phyloP scores from a whole-genome alignment of 2,888 invertebrate species.

The Rhagonycha lutea region DNA sequence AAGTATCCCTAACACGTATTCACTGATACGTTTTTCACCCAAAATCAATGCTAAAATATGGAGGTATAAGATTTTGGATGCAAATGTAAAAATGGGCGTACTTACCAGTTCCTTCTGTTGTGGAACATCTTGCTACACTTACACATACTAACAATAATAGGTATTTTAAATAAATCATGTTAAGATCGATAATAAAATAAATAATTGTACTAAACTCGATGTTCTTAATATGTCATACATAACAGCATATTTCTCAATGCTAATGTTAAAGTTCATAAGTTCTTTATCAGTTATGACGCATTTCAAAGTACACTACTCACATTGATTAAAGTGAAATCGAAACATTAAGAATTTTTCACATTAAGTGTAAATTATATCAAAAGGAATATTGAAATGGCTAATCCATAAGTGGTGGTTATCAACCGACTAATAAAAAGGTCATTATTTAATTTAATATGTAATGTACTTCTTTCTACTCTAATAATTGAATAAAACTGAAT shows the following conservation, averaged over 20 bases:
- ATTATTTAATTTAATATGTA: neutral
- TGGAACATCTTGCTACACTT: slow-evolving; percentile 3
- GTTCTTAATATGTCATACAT: neutral
- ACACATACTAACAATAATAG: neutral
- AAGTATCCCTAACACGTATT: slow-evolving; percentile 70
- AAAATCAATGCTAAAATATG: slow-evolving; percentile 44
- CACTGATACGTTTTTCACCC: slow-evolving; percentile 72
- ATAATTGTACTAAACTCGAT: neutral
- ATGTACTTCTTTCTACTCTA: neutral
- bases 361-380: neutral
- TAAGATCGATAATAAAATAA: neutral
- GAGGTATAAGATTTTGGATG: neutral
- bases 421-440: neutral
- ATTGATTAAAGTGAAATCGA: neutral
- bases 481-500: neutral
- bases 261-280: slow-evolving; percentile 23
- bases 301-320: neutral
- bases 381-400: neutral
- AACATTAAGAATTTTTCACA: neutral
- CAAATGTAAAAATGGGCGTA: neutral
- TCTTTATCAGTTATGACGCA: neutral
- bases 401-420: neutral
- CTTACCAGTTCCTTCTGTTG: neutral
- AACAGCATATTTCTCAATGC: slow-evolving; percentile 8
- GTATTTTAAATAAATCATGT: neutral